These are phyloP conservation scores for Eupeodes corollae DNA, from an alignment of 1,140 invertebrate genomes.

Conservation along the genomic window DNA sequence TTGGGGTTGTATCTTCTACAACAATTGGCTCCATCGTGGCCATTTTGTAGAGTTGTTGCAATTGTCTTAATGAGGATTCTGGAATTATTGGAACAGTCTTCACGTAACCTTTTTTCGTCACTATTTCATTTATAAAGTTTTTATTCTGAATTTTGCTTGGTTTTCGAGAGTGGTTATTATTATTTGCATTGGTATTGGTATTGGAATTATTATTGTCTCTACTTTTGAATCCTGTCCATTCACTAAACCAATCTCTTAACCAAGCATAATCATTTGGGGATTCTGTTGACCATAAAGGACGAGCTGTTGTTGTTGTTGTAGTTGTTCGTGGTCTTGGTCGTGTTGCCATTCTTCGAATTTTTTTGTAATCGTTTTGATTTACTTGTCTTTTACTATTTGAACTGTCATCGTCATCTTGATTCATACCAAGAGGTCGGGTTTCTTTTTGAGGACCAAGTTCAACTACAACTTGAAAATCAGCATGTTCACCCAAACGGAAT, in stretches of 20 bases:
- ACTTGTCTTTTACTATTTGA: constrained; percentile 33
- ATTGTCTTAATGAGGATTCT: constrained; percentile 19
- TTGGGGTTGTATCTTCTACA: background rate
- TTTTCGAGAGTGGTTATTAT: too few relatives aligned
- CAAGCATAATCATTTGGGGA: too few relatives aligned
- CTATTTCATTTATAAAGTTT: background rate
- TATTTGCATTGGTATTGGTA: too few relatives aligned
- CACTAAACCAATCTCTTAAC: too few relatives aligned
- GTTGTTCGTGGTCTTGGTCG: too few relatives aligned
- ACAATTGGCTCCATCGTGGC: constrained; percentile 10
- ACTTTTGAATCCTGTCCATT: too few relatives aligned
- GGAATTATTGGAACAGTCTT: constrained; percentile 9
- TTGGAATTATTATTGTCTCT: too few relatives aligned
- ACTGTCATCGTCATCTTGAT: constrained; percentile 14
- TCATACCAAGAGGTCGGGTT: constrained; percentile 48
- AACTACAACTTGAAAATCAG: constrained; percentile 64
- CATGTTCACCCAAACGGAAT: constrained; percentile 65
- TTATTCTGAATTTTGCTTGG: too few relatives aligned
- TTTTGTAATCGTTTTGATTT: constrained; percentile 12
- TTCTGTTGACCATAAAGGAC: constrained; percentile 12
- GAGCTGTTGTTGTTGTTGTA: constrained; percentile 8
- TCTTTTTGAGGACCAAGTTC: constrained; percentile 64
- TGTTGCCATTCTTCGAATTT: too few relatives aligned
- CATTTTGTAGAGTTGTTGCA: constrained; percentile 32
- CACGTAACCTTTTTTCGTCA: background rate